These are phyloP conservation scores for Drosophila parabipectinata DNA, from an alignment of 1,140 invertebrate species.

Conservation along the genomic window DNA sequence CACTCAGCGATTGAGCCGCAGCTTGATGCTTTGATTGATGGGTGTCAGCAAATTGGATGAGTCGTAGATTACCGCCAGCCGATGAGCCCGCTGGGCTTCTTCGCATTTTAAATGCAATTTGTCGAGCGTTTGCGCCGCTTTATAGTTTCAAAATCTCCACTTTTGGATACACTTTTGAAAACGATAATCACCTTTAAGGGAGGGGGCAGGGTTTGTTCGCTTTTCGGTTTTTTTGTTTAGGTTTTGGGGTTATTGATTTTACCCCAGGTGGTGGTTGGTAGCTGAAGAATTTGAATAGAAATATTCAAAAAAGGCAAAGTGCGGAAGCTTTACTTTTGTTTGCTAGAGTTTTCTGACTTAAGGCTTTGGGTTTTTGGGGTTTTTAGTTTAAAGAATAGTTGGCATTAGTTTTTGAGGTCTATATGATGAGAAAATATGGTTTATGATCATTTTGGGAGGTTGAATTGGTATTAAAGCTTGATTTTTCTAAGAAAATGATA, in stretches of 20 bases:
- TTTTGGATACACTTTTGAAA: not conserved
- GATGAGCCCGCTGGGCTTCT: conserved; percentile 41
- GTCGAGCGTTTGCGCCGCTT: conserved; percentile 39
- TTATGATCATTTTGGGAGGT: too few species aligned
- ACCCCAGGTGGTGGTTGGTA: not conserved
- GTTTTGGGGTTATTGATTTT: not conserved
- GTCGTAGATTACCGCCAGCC: conserved; percentile 62
- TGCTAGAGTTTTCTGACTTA: not conserved
- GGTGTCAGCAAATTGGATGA: conserved; percentile 75
- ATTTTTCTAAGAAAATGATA: too few species aligned
- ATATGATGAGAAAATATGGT: too few species aligned
- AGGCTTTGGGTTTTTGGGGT: too few species aligned
- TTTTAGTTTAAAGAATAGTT: too few species aligned
- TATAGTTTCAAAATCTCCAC: conserved; percentile 19
- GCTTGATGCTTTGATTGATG: conserved; percentile 77
- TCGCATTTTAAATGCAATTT: conserved; percentile 58
- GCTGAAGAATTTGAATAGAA: not conserved
- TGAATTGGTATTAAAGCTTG: too few species aligned
- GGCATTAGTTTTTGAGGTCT: too few species aligned
- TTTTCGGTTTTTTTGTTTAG: too few species aligned
- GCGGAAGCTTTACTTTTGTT: not conserved
- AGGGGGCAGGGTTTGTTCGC: too few species aligned
- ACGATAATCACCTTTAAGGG: conserved; percentile 10
- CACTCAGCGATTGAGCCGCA: conserved; percentile 57
- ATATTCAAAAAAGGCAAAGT: not conserved